Conservation (phyloP, 2,797 vertebrate genomes). For the Phylloscopus collybita region DNA sequence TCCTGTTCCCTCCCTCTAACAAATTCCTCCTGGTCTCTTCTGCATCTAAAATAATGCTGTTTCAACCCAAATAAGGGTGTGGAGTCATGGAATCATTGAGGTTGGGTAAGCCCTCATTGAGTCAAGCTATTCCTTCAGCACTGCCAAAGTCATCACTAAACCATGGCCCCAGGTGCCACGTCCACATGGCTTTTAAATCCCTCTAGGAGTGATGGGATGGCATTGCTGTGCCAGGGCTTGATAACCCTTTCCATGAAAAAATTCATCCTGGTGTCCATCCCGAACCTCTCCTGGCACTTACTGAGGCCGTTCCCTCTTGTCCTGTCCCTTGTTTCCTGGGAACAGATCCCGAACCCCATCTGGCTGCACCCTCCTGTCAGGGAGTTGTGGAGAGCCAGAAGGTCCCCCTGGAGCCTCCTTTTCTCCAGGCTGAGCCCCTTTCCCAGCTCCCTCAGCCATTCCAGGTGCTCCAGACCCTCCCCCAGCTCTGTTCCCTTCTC, state of each 20-base stretch:
- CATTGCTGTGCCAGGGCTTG: neutral
- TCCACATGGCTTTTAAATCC: neutral
- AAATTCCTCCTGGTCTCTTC: neutral
- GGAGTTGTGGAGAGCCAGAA: neutral
- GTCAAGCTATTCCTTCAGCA: neutral
- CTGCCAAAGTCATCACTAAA: neutral
- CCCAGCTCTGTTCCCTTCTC: neutral
- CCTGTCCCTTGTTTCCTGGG: neutral
- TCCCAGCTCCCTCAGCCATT: neutral
- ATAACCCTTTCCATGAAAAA: neutral
- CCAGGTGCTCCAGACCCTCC: neutral
- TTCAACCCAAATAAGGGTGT: neutral
- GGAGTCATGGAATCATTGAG: neutral
- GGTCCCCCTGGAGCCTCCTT: neutral
- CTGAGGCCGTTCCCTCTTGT: neutral
- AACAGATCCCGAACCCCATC: fast-evolving
- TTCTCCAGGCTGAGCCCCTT: neutral
- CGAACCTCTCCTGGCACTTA: neutral
- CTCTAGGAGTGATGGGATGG: neutral
- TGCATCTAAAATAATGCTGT: neutral
- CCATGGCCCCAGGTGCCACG: neutral
- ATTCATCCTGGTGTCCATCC: neutral
- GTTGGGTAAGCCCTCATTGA: neutral
- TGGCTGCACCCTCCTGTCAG: neutral
- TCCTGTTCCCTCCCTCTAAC: neutral